A percentile compares a stretch with the other conserved stretches of the same genome.
Evolutionary conservation across 2,888 invertebrate genomes (phyloP).

Genomic region (Portevinia maculata): DNA sequence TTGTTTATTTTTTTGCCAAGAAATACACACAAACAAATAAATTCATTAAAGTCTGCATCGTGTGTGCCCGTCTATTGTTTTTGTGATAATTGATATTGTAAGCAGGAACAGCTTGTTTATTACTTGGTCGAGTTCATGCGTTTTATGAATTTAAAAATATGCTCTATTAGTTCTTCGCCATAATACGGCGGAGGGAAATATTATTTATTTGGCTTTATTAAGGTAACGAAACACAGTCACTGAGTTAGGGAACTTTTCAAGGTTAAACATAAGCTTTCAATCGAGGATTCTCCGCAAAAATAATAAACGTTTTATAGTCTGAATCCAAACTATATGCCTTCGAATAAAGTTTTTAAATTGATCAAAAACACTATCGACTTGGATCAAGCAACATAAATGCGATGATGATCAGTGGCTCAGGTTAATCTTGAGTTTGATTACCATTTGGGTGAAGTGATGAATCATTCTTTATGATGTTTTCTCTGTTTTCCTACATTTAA

Average conservation of each 20-base stretch:
- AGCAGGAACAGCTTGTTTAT: conserved; percentile 18
- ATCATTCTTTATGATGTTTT: too few relatives aligned
- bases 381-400: too few relatives aligned
- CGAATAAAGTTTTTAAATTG: too few relatives aligned
- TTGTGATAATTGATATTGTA: conserved; percentile 16
- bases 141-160: not conserved
- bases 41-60: not conserved
- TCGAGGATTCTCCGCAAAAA: too few relatives aligned
- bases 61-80: not conserved
- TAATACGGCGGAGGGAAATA: not conserved
- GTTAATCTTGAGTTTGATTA: too few relatives aligned
- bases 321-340: too few relatives aligned
- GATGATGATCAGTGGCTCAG: too few relatives aligned
- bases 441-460: too few relatives aligned
- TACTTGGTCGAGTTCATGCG: not conserved
- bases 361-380: too few relatives aligned
- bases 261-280: too few relatives aligned
- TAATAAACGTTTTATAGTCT: too few relatives aligned
- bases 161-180: not conserved
- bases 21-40: not conserved
- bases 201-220: not conserved
- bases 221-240: not conserved
- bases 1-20: conserved; percentile 30
- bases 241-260: not conserved
- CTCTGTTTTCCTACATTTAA: too few relatives aligned